Evolutionary conservation across 1,140 invertebrate species (phyloP).

Genomic region (Drosophila saltans): DNA sequence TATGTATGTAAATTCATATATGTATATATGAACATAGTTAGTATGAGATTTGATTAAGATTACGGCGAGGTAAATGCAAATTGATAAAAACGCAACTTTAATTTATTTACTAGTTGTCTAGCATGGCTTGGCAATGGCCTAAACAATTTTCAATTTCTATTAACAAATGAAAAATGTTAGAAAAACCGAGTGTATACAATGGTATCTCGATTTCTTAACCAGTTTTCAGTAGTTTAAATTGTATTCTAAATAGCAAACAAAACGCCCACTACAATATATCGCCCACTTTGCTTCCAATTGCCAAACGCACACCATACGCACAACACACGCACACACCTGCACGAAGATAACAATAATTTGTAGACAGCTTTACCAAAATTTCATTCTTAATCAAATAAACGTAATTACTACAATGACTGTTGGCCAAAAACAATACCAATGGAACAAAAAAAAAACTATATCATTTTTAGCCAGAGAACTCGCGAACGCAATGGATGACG

Average conservation of each 20-base stretch:
- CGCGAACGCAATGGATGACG: constrained; percentile 27
- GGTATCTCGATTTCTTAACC: constrained; percentile 36
- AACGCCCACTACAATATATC: constrained; percentile 45
- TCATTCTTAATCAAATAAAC: constrained; percentile 67
- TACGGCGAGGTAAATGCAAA: constrained; percentile 61
- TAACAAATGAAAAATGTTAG: background rate
- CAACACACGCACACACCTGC: constrained; percentile 37
- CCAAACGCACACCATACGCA: constrained; percentile 23
- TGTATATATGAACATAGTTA: constrained; percentile 19
- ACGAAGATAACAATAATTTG: constrained; percentile 40
- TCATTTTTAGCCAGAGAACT: constrained; percentile 24
- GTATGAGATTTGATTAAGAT: constrained; percentile 42
- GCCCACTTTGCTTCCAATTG: constrained; percentile 44
- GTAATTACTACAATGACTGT: constrained; percentile 51
- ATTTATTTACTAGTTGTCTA: constrained; percentile 35
- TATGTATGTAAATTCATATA: background rate
- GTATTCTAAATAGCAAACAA: constrained; percentile 57
- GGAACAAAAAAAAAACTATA: background rate
- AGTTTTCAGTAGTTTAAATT: constrained; percentile 47
- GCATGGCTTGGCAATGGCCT: constrained; percentile 49
- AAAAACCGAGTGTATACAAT: background rate
- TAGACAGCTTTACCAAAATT: constrained; percentile 33
- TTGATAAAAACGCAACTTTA: constrained; percentile 50
- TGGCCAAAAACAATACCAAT: constrained; percentile 49
- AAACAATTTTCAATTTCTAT: constrained; percentile 14